A percentile compares a stretch with the other conserved stretches of the same genome.
Evolutionary conservation across 2,888 invertebrate genomes (phyloP).

Genomic region (Phasia obesa): DNA sequence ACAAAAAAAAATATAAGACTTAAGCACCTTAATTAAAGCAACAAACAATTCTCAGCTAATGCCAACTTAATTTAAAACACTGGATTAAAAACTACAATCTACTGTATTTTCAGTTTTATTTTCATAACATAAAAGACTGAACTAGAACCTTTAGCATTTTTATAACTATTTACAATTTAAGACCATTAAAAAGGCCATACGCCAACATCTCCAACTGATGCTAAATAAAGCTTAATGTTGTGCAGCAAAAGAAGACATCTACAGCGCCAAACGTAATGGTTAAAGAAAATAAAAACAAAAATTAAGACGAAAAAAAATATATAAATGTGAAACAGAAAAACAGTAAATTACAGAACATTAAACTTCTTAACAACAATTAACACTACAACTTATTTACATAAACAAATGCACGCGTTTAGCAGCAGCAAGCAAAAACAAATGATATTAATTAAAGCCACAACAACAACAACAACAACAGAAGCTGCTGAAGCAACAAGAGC

Average conservation of each 20-base stretch:
- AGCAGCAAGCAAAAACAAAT: slow-evolving; percentile 36
- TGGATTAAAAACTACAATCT: slow-evolving; percentile 40
- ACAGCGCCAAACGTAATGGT: slow-evolving; percentile 28
- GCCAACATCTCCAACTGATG: slow-evolving; percentile 28
- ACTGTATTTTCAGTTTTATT: slow-evolving; percentile 3
- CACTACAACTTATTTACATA: slow-evolving; percentile 71
- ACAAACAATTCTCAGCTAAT: slow-evolving; percentile 17
- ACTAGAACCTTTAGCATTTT: slow-evolving; percentile 43
- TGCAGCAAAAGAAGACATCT: slow-evolving; percentile 30
- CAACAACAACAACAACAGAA: slow-evolving; percentile 15
- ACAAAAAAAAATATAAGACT: background rate
- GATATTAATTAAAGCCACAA: slow-evolving; percentile 15
- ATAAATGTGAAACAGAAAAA: slow-evolving; percentile 32
- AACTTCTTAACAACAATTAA: slow-evolving; percentile 70
- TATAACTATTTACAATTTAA: slow-evolving; percentile 30
- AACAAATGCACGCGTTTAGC: slow-evolving; percentile 65
- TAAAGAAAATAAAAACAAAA: background rate
- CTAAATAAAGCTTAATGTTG: slow-evolving; percentile 35
- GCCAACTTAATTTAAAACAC: no score
- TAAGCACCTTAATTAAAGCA: slow-evolving; percentile 32
- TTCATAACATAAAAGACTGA: slow-evolving; percentile 6
- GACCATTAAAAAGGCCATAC: slow-evolving; percentile 25
- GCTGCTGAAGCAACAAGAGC: slow-evolving; percentile 21
- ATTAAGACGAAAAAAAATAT: slow-evolving; percentile 1
- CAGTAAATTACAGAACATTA: slow-evolving; percentile 70